These are phyloP conservation scores for Anas platyrhynchos DNA, from an alignment of 2,113 vertebrate genomes.

Conservation along the genomic window DNA sequence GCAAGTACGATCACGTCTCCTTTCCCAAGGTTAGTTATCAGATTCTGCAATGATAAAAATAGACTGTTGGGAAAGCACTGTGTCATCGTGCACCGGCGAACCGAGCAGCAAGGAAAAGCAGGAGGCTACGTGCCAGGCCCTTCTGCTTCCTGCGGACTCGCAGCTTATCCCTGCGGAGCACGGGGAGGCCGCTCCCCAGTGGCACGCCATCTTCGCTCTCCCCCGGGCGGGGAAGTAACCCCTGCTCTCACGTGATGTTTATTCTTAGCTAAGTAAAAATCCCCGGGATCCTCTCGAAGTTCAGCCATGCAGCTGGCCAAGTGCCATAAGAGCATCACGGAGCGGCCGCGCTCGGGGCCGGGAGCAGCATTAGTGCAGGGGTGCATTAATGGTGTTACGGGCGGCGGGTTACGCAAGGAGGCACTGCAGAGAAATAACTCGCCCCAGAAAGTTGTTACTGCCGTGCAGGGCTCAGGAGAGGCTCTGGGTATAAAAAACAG, in stretches of 20 bases:
- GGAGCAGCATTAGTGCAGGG: not conserved
- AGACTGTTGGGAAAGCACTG: not conserved
- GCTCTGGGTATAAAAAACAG: not conserved
- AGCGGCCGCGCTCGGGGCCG: not conserved
- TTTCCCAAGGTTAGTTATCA: rapidly evolving
- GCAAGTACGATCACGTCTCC: rapidly evolving
- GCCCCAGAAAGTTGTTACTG: not conserved
- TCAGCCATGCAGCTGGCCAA: not conserved
- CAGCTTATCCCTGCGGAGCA: not conserved
- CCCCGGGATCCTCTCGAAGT: constrained; percentile 11
- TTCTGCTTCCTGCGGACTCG: not conserved
- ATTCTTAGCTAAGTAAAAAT: constrained; percentile 28
- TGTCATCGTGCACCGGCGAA: rapidly evolving
- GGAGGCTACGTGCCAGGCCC: not conserved
- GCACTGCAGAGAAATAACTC: rapidly evolving
- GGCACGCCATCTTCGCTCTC: not conserved
- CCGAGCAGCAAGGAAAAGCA: not conserved
- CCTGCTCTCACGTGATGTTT: constrained; percentile 26
- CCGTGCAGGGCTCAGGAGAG: not conserved
- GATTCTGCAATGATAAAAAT: rapidly evolving
- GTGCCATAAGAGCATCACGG: not conserved
- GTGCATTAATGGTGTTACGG: rapidly evolving
- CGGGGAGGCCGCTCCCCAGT: not conserved
- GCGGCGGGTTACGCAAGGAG: not conserved
- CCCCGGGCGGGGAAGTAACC: not conserved